Conservation (phyloP, 1,140 invertebrate genomes). For the Drosophila arawakana region DNA sequence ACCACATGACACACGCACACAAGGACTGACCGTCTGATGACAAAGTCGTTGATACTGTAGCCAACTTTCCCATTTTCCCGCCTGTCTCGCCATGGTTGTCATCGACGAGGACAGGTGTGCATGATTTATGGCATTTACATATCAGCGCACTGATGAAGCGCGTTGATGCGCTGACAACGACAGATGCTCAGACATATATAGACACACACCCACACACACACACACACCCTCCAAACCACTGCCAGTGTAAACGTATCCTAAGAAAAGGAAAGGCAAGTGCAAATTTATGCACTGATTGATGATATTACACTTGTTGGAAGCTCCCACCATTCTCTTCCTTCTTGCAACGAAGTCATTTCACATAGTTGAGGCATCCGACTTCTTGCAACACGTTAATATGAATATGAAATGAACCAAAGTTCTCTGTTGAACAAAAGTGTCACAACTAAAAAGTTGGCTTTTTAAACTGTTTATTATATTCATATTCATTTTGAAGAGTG, state of each 20-base stretch:
- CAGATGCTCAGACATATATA: constrained; percentile 41
- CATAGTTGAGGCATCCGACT: constrained; percentile 1
- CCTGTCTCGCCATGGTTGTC: constrained; percentile 39
- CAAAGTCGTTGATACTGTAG: constrained; percentile 42
- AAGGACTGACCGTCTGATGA: constrained; percentile 31
- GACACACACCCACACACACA: not conserved
- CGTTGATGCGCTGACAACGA: constrained; percentile 74
- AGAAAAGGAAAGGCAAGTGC: constrained; percentile 64
- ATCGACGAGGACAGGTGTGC: constrained; percentile 78
- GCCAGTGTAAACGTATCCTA: constrained; percentile 5
- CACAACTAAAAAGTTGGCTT: too few species aligned
- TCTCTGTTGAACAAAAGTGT: not conserved
- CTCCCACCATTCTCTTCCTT: not conserved
- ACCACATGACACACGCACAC: constrained; percentile 41
- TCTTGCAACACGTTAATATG: constrained; percentile 1
- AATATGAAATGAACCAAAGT: constrained; percentile 13
- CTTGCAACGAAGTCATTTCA: not conserved
- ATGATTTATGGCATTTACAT: constrained; percentile 83
- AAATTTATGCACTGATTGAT: constrained; percentile 81
- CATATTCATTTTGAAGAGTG: too few species aligned
- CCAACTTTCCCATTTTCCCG: not conserved
- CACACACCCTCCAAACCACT: not conserved
- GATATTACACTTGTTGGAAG: constrained; percentile 60
- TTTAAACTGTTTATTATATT: too few species aligned
- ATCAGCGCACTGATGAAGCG: constrained; percentile 78